phyloP scores from a whole-genome alignment of 2,888 invertebrate species.

The Tinea trinotella region DNA sequence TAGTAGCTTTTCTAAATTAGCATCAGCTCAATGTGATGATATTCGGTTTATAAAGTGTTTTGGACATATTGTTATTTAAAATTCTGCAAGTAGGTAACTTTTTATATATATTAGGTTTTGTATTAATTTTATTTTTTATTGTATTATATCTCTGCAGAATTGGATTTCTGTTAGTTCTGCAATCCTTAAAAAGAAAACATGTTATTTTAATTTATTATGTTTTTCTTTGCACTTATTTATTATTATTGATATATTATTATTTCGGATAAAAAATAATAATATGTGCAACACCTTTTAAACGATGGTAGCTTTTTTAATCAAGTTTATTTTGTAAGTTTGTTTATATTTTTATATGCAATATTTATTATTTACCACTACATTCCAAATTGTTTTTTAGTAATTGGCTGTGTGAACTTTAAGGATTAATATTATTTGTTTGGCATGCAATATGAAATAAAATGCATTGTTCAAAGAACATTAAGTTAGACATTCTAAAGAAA shows the following conservation, averaged over 20 bases:
- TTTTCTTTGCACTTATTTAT: background rate
- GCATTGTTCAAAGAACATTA: background rate
- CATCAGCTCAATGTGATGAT: slow-evolving; percentile 60
- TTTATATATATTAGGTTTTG: no score
- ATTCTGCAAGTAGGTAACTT: background rate
- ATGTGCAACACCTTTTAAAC: background rate
- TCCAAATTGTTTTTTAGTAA: background rate
- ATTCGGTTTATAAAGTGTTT: background rate
- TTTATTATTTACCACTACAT: background rate
- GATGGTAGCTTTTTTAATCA: background rate
- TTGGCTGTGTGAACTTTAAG: background rate
- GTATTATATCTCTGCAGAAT: no score
- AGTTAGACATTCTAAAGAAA: no score
- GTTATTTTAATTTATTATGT: background rate
- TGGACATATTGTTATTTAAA: background rate
- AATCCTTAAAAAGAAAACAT: no score
- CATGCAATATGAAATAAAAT: background rate
- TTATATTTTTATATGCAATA: background rate
- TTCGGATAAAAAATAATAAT: no score
- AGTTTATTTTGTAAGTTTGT: background rate
- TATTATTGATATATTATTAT: no score
- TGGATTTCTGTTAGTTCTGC: no score
- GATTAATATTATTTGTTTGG: background rate
- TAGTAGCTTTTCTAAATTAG: slow-evolving; percentile 41
- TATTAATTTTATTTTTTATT: no score